Evolutionary conservation across 1,140 invertebrate genomes (phyloP).

Genomic region (Oreohelix idahoensis): DNA sequence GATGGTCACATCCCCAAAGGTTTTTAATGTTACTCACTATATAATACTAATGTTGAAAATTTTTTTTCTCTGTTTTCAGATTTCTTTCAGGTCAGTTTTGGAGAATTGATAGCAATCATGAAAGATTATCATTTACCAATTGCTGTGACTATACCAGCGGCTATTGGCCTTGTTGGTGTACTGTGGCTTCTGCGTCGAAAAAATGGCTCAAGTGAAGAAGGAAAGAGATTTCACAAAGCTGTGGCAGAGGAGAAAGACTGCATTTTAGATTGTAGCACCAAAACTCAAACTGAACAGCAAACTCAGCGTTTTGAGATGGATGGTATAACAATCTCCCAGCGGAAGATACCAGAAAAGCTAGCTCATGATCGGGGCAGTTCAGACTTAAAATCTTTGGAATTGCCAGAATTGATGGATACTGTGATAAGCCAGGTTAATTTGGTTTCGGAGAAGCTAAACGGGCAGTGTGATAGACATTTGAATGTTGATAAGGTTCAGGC

Average conservation of each 20-base stretch:
- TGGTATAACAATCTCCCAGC: conserved; percentile 9
- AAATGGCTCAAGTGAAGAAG: neutral
- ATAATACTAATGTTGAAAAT: no score
- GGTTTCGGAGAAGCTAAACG: no score
- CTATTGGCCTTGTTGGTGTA: conserved; percentile 21
- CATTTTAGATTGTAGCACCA: neutral
- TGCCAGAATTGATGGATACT: no score
- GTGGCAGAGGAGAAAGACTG: neutral
- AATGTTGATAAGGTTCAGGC: no score
- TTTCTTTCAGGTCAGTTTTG: neutral
- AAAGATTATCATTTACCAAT: conserved; percentile 5
- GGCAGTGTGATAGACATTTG: no score
- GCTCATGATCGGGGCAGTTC: conserved; percentile 2
- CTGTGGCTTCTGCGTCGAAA: conserved; percentile 31
- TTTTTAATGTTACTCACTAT: no score
- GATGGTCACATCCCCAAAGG: no score
- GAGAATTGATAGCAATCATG: neutral
- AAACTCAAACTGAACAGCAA: neutral
- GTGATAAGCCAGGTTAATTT: no score
- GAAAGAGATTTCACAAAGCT: neutral
- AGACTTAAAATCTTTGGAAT: neutral
- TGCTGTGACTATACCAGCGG: conserved; percentile 13
- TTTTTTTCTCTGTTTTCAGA: neutral
- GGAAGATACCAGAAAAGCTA: conserved; percentile 21
- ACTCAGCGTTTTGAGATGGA: conserved; percentile 12